Conservation (phyloP, 2,797 vertebrate genomes). For the Carcharodon carcharias region DNA sequence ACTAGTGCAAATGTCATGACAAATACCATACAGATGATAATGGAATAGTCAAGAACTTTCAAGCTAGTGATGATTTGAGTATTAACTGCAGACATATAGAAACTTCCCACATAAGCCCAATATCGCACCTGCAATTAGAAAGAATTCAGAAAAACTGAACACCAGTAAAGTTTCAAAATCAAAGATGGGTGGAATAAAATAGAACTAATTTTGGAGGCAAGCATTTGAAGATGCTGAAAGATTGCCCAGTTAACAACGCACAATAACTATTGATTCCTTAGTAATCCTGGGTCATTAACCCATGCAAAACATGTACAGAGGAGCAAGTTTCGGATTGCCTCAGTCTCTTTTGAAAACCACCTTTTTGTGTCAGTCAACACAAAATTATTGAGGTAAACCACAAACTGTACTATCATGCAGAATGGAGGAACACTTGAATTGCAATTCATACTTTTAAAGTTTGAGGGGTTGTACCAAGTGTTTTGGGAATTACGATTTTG, state of each 20-base stretch:
- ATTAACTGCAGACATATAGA: not conserved
- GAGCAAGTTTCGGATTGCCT: not conserved
- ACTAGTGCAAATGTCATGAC: not conserved
- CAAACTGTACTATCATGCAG: not conserved
- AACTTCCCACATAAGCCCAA: not conserved
- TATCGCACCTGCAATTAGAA: not conserved
- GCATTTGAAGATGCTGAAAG: not conserved
- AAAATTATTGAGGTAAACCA: not conserved
- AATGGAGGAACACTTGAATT: not conserved
- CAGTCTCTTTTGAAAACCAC: not conserved
- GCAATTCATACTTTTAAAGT: not conserved
- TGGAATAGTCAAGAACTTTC: not conserved
- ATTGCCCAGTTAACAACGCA: not conserved
- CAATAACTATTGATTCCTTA: not conserved
- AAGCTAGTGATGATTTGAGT: not conserved
- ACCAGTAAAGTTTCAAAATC: not conserved
- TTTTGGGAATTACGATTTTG: not conserved
- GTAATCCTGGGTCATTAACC: not conserved
- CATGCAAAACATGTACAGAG: not conserved
- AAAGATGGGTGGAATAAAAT: not conserved
- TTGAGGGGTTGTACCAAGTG: not conserved
- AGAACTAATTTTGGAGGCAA: not conserved
- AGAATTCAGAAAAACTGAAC: not conserved
- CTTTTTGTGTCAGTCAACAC: not conserved
- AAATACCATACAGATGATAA: not conserved